Base-by-base conservation (phyloP, 2,113 vertebrate genomes). In the Paralichthys olivaceus region DNA sequence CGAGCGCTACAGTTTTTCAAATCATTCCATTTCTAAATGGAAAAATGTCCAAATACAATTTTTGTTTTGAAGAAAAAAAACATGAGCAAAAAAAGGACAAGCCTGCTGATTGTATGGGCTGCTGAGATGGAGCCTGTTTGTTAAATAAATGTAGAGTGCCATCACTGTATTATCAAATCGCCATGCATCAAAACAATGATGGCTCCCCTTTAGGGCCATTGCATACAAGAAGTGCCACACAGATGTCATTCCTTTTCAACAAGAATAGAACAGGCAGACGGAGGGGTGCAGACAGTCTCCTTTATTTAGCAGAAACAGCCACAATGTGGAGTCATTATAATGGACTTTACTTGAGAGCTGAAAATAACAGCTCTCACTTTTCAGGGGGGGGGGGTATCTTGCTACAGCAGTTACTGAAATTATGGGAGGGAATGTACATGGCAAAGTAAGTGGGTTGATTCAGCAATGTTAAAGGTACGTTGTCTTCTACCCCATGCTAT, bases 181-280 rank as follows among this genome's bases (percentile, higher is more conserved):
- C 2, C 22, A 69, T 51, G 57, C 29, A 72, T 70, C 58, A 58
- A 20, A 58, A 65, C 45, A 60, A 54, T 72, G 58, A 74, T 58
- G 72, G 55, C 63, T 72, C 69, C 71, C 69, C 68, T 81, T 66
- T 55, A 80, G 66, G 71, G 80, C 64, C 65, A 70, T 78, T 76
- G 70, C 32, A 80, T 1, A 11, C 53, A 34, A 63, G 60, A 54
- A 88, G 66, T 69, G 67, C 54, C 49, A 76, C 49, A 72, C 5
- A 13, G 45, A 80, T 72, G 75, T 67, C 80, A 69, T 85, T 79
- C 58, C 62, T 84, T 83, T 75, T 61, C 45, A 68, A 75, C 29
- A 11, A 56, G 58, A 67, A 59, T n/a, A 40, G 58, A 76, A 56
- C 45, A 68, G 74, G 59, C 65, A 55, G 43, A 29, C 0, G 40